Conservation (phyloP, 1,140 invertebrate genomes). For the Hormaphis cornu region DNA sequence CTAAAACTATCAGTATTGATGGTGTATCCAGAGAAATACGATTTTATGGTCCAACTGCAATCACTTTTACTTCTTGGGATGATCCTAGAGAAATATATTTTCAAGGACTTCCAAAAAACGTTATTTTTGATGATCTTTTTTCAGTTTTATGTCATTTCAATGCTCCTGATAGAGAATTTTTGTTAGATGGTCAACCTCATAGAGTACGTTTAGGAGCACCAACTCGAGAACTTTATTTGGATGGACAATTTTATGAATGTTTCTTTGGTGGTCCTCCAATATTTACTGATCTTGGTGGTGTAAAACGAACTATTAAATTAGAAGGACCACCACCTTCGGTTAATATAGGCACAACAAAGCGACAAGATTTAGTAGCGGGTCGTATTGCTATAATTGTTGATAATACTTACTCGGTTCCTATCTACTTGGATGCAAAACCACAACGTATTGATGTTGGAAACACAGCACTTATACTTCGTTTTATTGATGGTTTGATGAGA, state of each 20-base stretch:
- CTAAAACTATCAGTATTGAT: slow-evolving; percentile 76
- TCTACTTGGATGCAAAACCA: slow-evolving; percentile 77
- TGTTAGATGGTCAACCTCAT: slow-evolving; percentile 59
- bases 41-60: slow-evolving; percentile 72
- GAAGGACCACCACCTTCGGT: slow-evolving; percentile 81
- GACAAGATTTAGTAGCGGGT: slow-evolving; percentile 67
- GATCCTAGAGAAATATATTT: slow-evolving; percentile 78
- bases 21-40: slow-evolving; percentile 69
- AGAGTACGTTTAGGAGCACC: slow-evolving; percentile 82
- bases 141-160: slow-evolving; percentile 58
- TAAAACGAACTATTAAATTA: slow-evolving; percentile 62
- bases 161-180: slow-evolving; percentile 48
- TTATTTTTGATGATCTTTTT: slow-evolving; percentile 61
- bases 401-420: slow-evolving; percentile 62
- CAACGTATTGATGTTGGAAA: slow-evolving; percentile 68
- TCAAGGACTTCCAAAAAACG: slow-evolving; percentile 54
- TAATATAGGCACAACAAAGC: slow-evolving; percentile 57
- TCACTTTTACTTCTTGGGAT: slow-evolving; percentile 72
- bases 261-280: slow-evolving; percentile 85
- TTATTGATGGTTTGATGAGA: slow-evolving; percentile 63
- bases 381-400: slow-evolving; percentile 76
- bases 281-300: slow-evolving; percentile 68
- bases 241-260: slow-evolving; percentile 76
- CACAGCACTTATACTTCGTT: slow-evolving; percentile 64
- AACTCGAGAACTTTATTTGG: slow-evolving; percentile 81